A percentile compares a stretch with the other conserved stretches of the same genome.
phyloP scores from a whole-genome alignment of 2,797 vertebrate species.

The Amblyraja radiata region DNA sequence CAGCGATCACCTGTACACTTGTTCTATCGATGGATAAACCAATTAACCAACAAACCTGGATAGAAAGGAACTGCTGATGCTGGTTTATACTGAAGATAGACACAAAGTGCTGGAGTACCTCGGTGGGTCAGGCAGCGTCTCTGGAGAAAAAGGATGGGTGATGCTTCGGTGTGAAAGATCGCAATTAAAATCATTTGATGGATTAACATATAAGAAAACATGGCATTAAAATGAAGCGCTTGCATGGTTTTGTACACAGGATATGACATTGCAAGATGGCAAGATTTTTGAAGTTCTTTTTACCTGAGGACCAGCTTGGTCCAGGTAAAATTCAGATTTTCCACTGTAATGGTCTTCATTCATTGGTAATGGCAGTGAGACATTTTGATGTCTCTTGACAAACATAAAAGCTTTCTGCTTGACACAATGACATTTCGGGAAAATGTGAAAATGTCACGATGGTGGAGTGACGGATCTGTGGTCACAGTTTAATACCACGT shows the following conservation, averaged over 20 bases:
- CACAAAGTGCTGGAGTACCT: too few species aligned
- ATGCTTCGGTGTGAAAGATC: background rate
- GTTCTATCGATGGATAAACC: too few species aligned
- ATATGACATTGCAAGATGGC: background rate
- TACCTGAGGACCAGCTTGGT: background rate
- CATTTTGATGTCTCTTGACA: background rate
- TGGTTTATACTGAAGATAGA: too few species aligned
- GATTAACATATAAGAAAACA: background rate
- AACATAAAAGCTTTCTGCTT: background rate
- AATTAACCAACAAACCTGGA: too few species aligned
- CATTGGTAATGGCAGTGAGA: background rate
- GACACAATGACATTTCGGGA: slow-evolving; percentile 20
- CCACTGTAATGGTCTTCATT: background rate
- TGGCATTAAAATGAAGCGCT: background rate
- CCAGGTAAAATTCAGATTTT: background rate
- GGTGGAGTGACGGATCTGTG: background rate
- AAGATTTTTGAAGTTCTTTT: background rate
- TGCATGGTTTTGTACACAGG: background rate
- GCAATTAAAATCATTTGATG: background rate
- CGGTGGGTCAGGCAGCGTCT: too few species aligned
- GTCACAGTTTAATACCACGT: background rate
- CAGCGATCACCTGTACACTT: too few species aligned
- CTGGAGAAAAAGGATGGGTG: too few species aligned
- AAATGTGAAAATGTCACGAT: slow-evolving; percentile 29
- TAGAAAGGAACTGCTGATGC: too few species aligned